Conservation (phyloP, 2,888 invertebrate genomes). For the Scrobipalpa atriplicella region DNA sequence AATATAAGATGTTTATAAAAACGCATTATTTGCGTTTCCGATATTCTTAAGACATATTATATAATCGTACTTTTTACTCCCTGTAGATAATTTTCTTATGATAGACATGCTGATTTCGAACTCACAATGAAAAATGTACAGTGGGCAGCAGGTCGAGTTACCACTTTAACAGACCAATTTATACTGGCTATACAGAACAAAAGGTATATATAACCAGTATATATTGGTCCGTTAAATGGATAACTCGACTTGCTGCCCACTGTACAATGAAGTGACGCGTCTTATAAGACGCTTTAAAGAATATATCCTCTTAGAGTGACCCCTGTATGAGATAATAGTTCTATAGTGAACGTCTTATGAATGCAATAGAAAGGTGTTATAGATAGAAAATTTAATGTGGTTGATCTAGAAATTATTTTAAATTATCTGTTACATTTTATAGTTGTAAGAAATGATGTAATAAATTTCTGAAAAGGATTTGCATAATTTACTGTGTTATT, state of each 20-base stretch:
- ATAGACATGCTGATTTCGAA: conserved; percentile 19
- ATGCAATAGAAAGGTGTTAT: conserved; percentile 58
- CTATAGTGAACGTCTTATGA: conserved; percentile 66
- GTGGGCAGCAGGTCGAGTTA: too few relatives aligned
- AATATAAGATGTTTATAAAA: too few relatives aligned
- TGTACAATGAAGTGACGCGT: conserved; percentile 41
- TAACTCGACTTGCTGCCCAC: too few relatives aligned
- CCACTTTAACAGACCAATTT: too few relatives aligned
- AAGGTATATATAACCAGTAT: too few relatives aligned
- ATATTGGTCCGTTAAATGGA: too few relatives aligned
- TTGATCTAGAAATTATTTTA: conserved; percentile 66
- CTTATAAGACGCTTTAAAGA: conserved; percentile 35
- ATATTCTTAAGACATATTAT: too few relatives aligned
- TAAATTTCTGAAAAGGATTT: conserved; percentile 42
- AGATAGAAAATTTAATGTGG: conserved; percentile 74
- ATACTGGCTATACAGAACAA: too few relatives aligned
- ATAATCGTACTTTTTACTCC: too few relatives aligned
- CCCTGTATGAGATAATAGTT: conserved; percentile 47
- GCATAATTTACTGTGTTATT: background rate
- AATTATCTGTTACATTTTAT: conserved; percentile 53
- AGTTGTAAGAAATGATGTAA: conserved; percentile 48
- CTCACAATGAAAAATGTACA: conserved; percentile 39
- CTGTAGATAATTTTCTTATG: background rate
- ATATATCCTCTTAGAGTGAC: conserved; percentile 34
- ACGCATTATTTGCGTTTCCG: too few relatives aligned